Percentiles rank a stretch among this genome's conserved stretches.
phyloP scores from a whole-genome alignment of 2,797 vertebrate species.

The Arctocebus calabarensis region DNA sequence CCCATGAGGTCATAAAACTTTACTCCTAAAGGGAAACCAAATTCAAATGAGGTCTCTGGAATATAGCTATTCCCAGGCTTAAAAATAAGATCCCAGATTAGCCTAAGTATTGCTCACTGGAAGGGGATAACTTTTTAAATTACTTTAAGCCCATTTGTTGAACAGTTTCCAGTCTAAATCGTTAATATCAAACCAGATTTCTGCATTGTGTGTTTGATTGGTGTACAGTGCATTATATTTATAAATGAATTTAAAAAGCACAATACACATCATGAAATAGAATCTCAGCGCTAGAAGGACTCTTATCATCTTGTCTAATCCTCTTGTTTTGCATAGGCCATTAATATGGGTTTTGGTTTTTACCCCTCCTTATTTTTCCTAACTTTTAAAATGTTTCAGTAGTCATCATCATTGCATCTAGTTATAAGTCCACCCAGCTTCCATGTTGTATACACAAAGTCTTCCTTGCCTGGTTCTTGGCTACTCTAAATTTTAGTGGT shows the following conservation, averaged over 20 bases:
- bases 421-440: not conserved
- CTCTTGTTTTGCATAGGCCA: not conserved
- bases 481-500: not conserved
- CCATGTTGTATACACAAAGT: not conserved
- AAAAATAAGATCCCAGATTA: slow-evolving; percentile 80
- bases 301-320: not conserved
- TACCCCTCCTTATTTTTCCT: not conserved
- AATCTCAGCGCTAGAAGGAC: not conserved
- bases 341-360: not conserved
- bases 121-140: slow-evolving; percentile 78
- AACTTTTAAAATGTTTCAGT: not conserved
- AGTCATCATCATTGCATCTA: not conserved
- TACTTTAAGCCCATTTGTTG: slow-evolving; percentile 79
- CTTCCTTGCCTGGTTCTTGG: not conserved
- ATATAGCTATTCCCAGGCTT: slow-evolving; percentile 77
- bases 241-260: slow-evolving; percentile 54
- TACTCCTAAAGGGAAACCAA: slow-evolving; percentile 78
- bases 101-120: slow-evolving; percentile 66
- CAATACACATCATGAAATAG: not conserved
- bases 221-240: slow-evolving; percentile 37
- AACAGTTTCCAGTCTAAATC: slow-evolving; percentile 73
- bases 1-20: slow-evolving; percentile 79
- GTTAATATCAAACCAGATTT: slow-evolving; percentile 52
- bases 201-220: slow-evolving; percentile 38
- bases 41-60: slow-evolving; percentile 71